A percentile compares a stretch with the other conserved stretches of the same genome.
Conservation (phyloP, 2,113 vertebrate species). For the Platysternon megacephalum region DNA sequence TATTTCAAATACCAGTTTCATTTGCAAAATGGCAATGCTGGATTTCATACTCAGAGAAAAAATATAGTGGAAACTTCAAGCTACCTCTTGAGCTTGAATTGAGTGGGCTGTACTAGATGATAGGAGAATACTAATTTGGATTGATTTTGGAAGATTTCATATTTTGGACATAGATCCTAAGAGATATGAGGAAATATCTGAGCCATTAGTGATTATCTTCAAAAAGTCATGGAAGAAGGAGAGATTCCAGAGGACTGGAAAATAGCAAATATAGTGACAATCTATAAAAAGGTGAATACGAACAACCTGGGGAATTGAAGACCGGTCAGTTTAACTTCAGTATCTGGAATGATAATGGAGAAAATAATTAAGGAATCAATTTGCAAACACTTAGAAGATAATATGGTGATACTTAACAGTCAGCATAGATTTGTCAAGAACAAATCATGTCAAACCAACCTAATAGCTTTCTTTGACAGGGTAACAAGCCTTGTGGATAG, state of each 20-base stretch:
- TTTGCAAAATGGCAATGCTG: neutral
- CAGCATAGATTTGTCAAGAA: neutral
- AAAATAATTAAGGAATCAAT: neutral
- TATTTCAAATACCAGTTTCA: neutral
- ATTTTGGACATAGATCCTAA: neutral
- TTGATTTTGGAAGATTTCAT: neutral
- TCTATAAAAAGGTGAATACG: neutral
- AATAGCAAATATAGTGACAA: neutral
- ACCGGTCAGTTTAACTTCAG: neutral
- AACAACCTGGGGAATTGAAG: neutral
- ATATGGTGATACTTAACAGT: neutral
- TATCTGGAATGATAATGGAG: neutral
- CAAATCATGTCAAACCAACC: neutral
- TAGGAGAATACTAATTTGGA: neutral
- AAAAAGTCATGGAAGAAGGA: neutral
- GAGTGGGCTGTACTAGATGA: neutral
- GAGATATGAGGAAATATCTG: neutral
- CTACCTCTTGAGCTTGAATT: neutral
- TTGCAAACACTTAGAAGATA: neutral
- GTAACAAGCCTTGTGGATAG: neutral
- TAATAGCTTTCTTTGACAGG: neutral
- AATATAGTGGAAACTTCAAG: neutral
- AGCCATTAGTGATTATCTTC: neutral
- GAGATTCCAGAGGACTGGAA: neutral
- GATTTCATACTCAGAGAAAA: slow-evolving; percentile 17